Base-by-base conservation (phyloP, 2,888 invertebrate genomes). In the Julus scanicus region DNA sequence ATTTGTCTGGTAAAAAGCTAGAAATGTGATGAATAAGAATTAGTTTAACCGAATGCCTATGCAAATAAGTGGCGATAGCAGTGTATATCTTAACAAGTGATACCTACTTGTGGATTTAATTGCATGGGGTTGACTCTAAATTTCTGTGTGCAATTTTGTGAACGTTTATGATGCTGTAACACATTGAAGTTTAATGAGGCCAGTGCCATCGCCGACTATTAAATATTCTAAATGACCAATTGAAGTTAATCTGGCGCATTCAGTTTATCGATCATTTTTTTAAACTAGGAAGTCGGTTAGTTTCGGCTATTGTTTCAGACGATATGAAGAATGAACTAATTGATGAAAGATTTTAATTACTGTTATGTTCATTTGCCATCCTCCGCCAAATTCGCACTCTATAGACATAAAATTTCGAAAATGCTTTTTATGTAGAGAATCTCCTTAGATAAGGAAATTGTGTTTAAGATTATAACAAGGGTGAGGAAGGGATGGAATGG, bases 361-460 rank as follows among this genome's bases (percentile, higher is more conserved):
- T 9, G 29, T 80, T 80, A 80, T 11, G 80, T 13, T 1, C 44
- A 44, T 80, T 80, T 37, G 80, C 29, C 29, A 29, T 80, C 80
- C 63, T 80, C 80, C 29, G 37, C 80, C 80, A 37, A 37, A 80
- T 37, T 80, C 80, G 37, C 80, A 80, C 80, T 37, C 37, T 13
- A 29, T 29, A 80, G 80, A 37, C 80, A 80, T 53, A 11, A 29
- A 11, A 20, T 80, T 80, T 80, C 13, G 2, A 37, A 80, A 80
- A 29, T 80, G 29, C 13, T 80, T 37, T 37, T 80, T 80, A 37
- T 37, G 11, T 37, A 6, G 1, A 37, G 80, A 71, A 20, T 71
- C 20, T 71, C 71, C 29, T 20, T 71, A 37, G 37, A 71, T 71
- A 71, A 80, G 80, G 80, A 80, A 80, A 80, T 80, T 80, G 80